phyloP scores from a whole-genome alignment of 2,113 vertebrate genomes.

The Dromaius novaehollandiae region DNA sequence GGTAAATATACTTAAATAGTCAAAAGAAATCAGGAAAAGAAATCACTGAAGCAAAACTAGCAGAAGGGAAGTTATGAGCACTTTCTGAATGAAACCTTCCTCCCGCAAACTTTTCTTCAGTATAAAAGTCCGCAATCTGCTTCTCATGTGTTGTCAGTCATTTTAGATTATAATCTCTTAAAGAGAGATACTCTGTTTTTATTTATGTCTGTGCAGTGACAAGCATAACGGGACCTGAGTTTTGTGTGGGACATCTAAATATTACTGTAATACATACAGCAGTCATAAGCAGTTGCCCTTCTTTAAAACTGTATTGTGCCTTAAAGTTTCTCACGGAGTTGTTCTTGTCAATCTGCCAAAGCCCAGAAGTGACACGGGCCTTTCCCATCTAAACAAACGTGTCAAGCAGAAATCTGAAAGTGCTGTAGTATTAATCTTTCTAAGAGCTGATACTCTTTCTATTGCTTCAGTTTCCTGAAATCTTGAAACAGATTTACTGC shows the following conservation, averaged over 20 bases:
- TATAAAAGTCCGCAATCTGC: constrained; percentile 17
- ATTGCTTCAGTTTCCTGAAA: constrained; percentile 18
- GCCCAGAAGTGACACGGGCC: neutral
- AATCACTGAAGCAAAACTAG: neutral
- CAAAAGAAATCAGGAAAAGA: neutral
- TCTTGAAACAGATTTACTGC: neutral
- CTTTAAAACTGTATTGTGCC: neutral
- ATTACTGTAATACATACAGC: constrained; percentile 1
- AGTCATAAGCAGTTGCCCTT: neutral
- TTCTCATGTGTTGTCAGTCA: constrained; percentile 13
- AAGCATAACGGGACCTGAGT: constrained; percentile 1
- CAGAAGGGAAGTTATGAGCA: neutral
- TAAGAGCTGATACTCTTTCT: neutral
- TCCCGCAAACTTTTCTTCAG: neutral
- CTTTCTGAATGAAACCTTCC: constrained; percentile 12
- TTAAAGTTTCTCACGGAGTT: neutral
- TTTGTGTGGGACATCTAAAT: neutral
- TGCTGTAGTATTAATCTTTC: neutral
- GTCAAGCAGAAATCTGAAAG: neutral
- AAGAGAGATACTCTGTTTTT: constrained; percentile 6
- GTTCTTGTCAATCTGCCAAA: constrained; percentile 30
- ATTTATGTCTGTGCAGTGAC: neutral
- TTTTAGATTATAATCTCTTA: constrained; percentile 14
- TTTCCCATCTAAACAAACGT: neutral
- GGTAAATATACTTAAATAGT: neutral